Base-by-base conservation (phyloP, 1,140 invertebrate genomes). In the Ganaspis sp. region DNA sequence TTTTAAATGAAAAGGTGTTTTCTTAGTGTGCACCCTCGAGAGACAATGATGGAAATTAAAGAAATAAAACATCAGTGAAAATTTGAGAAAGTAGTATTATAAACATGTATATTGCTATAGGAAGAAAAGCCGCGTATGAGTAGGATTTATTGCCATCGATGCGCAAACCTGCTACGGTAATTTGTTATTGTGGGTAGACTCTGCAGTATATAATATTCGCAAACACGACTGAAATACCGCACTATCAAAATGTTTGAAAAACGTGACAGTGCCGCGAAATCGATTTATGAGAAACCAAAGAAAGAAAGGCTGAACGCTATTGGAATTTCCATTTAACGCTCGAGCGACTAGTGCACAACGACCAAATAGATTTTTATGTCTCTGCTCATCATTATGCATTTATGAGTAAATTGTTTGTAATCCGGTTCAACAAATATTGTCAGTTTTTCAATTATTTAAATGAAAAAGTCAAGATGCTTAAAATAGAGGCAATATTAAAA, bases 251-350 rank as follows among this genome's bases (percentile, higher is more conserved):
- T 64, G 58, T 64, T 64, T 64, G 73, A 76, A 74, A 82, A 82
- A 83, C 80, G 76, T 78, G 80, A 83, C 79, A 78, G 76, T 78
- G 78, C 74, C 78, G 75, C 72, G 78, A 77, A 83, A 82, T 82
- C 78, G 79, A 84, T 77, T 84, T 84, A 80, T 76, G 76, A 81
- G 76, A 78, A 81, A 75, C 71, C 69, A 72, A 81, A 80, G 75
- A 80, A 84, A 83, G 76, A 75, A 80, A 78, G 70, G 71, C 78
- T 79, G 83, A 73, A 70, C 77, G 73, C 80, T 83, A 85, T 83
- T 76, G 81, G 80, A 85, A 85, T 83, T 83, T 81, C 81, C 80
- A 84, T 81, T 81, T 80, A 76, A 78, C 75, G 76, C 80, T 81
- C 71, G 79, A 81, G 80, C 77, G 83, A 81, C 75, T 75, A 40